A percentile compares a stretch with the other conserved stretches of the same genome.
These are phyloP conservation scores for Orius insidiosus DNA, from an alignment of 1,140 invertebrate species.

Conservation along the genomic window DNA sequence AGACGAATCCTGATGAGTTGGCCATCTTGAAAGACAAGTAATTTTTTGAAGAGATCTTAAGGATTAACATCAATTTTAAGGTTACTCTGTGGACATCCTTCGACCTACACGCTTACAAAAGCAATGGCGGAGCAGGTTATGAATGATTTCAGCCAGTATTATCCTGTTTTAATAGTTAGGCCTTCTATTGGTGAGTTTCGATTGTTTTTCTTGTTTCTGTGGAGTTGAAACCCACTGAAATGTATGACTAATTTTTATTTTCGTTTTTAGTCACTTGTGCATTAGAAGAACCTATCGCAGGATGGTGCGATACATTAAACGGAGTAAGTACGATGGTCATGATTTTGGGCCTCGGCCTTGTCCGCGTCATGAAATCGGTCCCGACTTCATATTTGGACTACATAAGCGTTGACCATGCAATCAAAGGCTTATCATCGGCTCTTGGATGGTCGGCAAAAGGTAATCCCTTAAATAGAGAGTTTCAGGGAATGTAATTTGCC, in stretches of 20 bases:
- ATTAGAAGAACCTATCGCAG: not conserved
- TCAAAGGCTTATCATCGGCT: not conserved
- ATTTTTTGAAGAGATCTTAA: not conserved
- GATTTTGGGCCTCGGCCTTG: not conserved
- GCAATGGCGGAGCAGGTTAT: slow-evolving; percentile 1
- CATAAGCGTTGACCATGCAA: not conserved
- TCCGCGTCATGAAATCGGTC: not conserved
- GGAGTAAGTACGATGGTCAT: not conserved
- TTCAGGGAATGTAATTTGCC: no score
- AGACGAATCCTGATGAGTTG: not conserved
- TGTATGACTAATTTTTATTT: no score
- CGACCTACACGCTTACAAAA: slow-evolving; percentile 1
- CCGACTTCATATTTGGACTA: not conserved
- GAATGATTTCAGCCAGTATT: not conserved
- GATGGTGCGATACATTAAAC: not conserved
- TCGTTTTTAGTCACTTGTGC: not conserved
- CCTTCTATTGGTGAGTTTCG: slow-evolving; percentile 1
- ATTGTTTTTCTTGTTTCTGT: no score
- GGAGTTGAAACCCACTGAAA: no score
- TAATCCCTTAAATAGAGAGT: no score
- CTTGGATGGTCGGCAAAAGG: not conserved
- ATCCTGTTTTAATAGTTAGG: not conserved
- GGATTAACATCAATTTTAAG: not conserved
- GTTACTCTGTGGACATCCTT: slow-evolving; percentile 7
- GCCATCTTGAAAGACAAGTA: not conserved